phyloP scores from a whole-genome alignment of 2,888 invertebrate species.

The Thalpophila matura region DNA sequence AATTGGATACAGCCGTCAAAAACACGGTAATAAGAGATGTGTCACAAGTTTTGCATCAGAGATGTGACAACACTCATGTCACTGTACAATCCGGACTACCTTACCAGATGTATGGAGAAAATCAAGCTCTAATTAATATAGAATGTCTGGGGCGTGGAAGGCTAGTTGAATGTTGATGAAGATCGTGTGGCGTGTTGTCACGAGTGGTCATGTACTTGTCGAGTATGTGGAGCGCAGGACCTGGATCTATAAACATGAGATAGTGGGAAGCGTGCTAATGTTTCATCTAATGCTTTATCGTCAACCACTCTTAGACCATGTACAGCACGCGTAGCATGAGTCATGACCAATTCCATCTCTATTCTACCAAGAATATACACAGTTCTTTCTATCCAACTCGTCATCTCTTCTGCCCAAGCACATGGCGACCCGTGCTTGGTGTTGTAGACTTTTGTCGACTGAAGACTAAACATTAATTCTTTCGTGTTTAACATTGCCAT shows the following conservation, averaged over 20 bases:
- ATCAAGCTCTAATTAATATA: constrained; percentile 33
- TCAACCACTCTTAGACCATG: neutral
- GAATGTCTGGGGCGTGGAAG: constrained; percentile 26
- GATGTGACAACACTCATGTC: neutral
- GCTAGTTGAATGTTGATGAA: constrained; percentile 20
- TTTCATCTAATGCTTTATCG: neutral
- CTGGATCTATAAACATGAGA: constrained; percentile 4
- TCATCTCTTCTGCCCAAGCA: too few relatives aligned
- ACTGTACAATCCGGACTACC: neutral
- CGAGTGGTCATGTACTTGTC: constrained; percentile 5
- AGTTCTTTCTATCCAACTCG: too few relatives aligned
- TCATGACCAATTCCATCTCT: too few relatives aligned
- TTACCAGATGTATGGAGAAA: constrained; percentile 20
- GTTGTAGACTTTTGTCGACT: too few relatives aligned
- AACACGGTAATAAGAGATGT: neutral
- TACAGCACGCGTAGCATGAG: too few relatives aligned
- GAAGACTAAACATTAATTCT: too few relatives aligned
- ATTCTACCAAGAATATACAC: too few relatives aligned
- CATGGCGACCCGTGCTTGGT: too few relatives aligned
- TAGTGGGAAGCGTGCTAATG: neutral
- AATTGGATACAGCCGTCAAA: constrained; percentile 4
- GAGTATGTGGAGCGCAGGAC: neutral
- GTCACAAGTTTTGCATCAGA: neutral
- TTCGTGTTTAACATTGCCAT: too few relatives aligned
- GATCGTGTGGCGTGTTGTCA: constrained; percentile 20